These are phyloP conservation scores for Octodonta nipae DNA, from an alignment of 2,888 invertebrate genomes.

Conservation along the genomic window DNA sequence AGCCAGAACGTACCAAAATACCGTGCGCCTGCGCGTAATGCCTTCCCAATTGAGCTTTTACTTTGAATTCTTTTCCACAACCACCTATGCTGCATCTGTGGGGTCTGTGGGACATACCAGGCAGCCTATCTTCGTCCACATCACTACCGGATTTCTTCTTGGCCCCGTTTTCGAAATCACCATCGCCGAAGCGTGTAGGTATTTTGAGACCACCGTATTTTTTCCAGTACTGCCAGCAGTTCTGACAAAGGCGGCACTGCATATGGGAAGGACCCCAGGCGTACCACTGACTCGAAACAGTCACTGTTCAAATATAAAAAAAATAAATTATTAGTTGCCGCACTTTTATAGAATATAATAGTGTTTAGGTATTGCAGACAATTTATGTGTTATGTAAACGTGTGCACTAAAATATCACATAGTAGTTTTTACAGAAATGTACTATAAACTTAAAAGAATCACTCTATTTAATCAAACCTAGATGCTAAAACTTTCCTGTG, in stretches of 20 bases:
- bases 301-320: slow-evolving; percentile 36
- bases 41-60: slow-evolving; percentile 85
- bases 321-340: too few species aligned
- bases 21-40: slow-evolving; percentile 91
- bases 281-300: slow-evolving; percentile 83
- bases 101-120: slow-evolving; percentile 52
- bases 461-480: too few species aligned
- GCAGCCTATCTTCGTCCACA: slow-evolving; percentile 40
- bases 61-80: slow-evolving; percentile 90
- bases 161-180: slow-evolving; percentile 35
- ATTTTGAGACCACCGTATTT: slow-evolving; percentile 93
- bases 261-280: slow-evolving; percentile 89
- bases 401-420: too few species aligned
- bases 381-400: too few species aligned
- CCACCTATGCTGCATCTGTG: slow-evolving; percentile 82
- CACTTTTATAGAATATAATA: too few species aligned
- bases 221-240: slow-evolving; percentile 97
- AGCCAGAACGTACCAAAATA: slow-evolving; percentile 56
- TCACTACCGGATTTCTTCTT: slow-evolving; percentile 37
- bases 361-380: too few species aligned
- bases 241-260: slow-evolving; percentile 83
- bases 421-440: too few species aligned
- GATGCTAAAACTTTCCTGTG: too few species aligned
- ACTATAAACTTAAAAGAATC: too few species aligned
- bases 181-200: slow-evolving; percentile 42